Base-by-base conservation (phyloP, 2,113 vertebrate genomes). In the Diadophis punctatus region DNA sequence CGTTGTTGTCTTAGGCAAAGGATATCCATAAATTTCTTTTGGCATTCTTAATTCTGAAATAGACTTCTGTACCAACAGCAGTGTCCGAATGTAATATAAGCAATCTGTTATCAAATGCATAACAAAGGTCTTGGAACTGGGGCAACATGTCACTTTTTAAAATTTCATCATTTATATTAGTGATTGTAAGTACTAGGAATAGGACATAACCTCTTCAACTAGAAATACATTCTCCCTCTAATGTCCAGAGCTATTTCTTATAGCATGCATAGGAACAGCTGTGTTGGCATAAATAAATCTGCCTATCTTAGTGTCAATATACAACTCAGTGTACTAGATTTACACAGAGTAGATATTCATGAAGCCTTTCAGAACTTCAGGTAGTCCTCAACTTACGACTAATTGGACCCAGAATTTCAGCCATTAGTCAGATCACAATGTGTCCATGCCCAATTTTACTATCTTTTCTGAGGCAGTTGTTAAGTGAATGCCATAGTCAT, bases 231-330 rank as follows among this genome's bases (percentile, higher is more conserved):
- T 89, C 55, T 85, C 68, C 20, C 3, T 56, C 49, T 92, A 87
- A 46, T 52, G 34, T 90, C 16, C 52, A 91, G 86, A 56, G 27
- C 49, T 14, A 55, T 55, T 25, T 86, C 39, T 86, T 58, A 27
- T 58, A 91, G 39, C 30, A 14, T 63, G 27, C 63, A 87, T 86
- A 48, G 93, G 25, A 87, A 93, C 92, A 95, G 93, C 58, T 52
- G 49, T n/a, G 74, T 80, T 93, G 87, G 6, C 39, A 43, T 53
- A 80, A 52, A 95, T 92, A 89, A 1, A 27, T 16, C 90, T 88
- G 1, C 14, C 95, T 91, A 39, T 90, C n/a, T 94, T 1, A 0
- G 0, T 90, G 95, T 89, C 22, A 0, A n/a, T 39, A 3, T 22
- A 90, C 60, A 48, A 68, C 93, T 93, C 0, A 2, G 12, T 55